Evolutionary conservation across 1,140 invertebrate species (phyloP).

Genomic region (Lasioglossum albipes): DNA sequence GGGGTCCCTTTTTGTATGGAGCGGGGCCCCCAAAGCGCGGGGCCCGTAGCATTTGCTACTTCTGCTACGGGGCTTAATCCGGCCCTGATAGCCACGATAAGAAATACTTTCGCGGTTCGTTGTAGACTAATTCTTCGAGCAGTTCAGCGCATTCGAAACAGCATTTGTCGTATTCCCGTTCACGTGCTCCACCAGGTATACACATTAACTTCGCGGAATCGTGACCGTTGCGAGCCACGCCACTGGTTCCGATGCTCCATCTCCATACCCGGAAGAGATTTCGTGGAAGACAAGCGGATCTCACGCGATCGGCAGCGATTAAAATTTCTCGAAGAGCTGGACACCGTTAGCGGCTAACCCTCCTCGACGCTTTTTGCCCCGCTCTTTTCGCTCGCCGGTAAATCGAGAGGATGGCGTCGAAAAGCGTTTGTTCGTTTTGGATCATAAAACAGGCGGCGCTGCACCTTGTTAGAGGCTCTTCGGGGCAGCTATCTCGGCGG

Average conservation of each 20-base stretch:
- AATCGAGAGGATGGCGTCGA: not conserved
- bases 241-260: not conserved
- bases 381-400: not conserved
- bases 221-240: not conserved
- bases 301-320: conserved; percentile 18
- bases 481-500: not conserved
- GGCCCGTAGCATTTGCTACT: too few species aligned
- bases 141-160: too few species aligned
- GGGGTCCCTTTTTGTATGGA: too few species aligned
- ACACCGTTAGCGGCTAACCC: not conserved
- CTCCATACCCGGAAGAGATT: not conserved
- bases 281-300: not conserved
- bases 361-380: not conserved
- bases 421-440: not conserved
- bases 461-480: too few species aligned
- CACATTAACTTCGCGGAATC: not conserved
- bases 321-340: not conserved
- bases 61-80: too few species aligned
- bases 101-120: too few species aligned
- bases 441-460: not conserved
- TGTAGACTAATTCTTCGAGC: too few species aligned
- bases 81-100: too few species aligned
- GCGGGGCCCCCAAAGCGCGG: too few species aligned
- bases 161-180: too few species aligned
- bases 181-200: too few species aligned